Conservation (phyloP, 2,797 vertebrate species). For the Sebastes alutus region DNA sequence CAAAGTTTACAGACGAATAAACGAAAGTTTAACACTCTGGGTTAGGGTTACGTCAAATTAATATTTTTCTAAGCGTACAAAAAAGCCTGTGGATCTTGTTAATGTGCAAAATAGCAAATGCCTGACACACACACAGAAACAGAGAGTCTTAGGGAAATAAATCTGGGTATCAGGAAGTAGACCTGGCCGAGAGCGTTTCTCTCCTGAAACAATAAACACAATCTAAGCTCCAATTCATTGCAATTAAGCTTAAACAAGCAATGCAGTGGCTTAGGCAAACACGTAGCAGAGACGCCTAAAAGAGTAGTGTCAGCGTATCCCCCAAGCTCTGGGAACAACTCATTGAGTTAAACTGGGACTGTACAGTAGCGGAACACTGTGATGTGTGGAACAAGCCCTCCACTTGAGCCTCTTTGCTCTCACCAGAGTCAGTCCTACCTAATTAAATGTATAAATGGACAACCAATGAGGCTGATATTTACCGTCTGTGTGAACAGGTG, state of each 20-base stretch:
- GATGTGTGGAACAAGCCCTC: background rate
- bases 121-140: slow-evolving; percentile 11
- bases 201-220: slow-evolving; percentile 74
- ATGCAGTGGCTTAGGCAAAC: slow-evolving; percentile 55
- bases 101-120: slow-evolving; percentile 3
- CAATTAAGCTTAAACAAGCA: slow-evolving; percentile 75
- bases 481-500: slow-evolving; percentile 45
- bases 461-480: slow-evolving; percentile 21
- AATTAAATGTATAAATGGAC: slow-evolving; percentile 44
- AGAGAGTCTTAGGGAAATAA: slow-evolving; percentile 15
- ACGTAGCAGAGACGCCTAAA: slow-evolving; percentile 2
- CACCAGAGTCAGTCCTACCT: background rate
- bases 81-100: slow-evolving; percentile 12
- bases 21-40: background rate
- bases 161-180: slow-evolving; percentile 63
- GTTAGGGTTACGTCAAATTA: background rate
- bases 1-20: slow-evolving; percentile 23
- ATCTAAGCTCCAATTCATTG: slow-evolving; percentile 51
- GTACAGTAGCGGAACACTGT: background rate
- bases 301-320: slow-evolving; percentile 35
- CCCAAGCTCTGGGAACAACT: slow-evolving; percentile 54
- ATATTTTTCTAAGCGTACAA: background rate
- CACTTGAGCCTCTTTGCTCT: slow-evolving; percentile 1
- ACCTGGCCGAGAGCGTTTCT: slow-evolving; percentile 44
- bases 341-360: slow-evolving; percentile 39